phyloP scores from a whole-genome alignment of 2,113 vertebrate genomes.

The Siniperca chuatsi region DNA sequence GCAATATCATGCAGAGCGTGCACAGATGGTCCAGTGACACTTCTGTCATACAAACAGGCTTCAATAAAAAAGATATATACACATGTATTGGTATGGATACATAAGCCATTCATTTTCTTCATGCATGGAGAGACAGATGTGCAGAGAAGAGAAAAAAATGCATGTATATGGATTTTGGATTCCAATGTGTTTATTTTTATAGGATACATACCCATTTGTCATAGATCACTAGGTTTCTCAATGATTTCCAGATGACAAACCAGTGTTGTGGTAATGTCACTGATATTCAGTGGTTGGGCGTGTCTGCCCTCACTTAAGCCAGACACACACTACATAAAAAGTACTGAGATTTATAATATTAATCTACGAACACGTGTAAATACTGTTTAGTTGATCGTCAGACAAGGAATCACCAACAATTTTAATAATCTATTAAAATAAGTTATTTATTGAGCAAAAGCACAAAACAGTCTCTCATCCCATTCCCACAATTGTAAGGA shows the following conservation, averaged over 20 bases:
- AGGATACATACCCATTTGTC: constrained; percentile 83
- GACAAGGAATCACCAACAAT: neutral
- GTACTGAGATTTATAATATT: neutral
- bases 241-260: constrained; percentile 91
- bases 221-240: constrained; percentile 87
- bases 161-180: constrained; percentile 72
- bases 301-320: constrained; percentile 86
- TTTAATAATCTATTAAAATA: neutral
- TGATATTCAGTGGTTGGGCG: constrained; percentile 87
- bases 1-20: constrained; percentile 74
- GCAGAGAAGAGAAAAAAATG: constrained; percentile 38
- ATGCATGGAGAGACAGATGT: constrained; percentile 73
- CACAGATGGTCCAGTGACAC: constrained; percentile 91
- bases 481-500: neutral
- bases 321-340: constrained; percentile 55
- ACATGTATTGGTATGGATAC: constrained; percentile 81
- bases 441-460: neutral
- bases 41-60: constrained; percentile 86
- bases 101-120: constrained; percentile 77
- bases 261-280: constrained; percentile 87
- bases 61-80: constrained; percentile 82
- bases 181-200: constrained; percentile 76
- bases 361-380: neutral
- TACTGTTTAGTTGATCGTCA: neutral
- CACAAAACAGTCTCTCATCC: neutral